Evolutionary conservation across 2,113 vertebrate genomes (phyloP).

Genomic region (Hypomesus transpacificus): DNA sequence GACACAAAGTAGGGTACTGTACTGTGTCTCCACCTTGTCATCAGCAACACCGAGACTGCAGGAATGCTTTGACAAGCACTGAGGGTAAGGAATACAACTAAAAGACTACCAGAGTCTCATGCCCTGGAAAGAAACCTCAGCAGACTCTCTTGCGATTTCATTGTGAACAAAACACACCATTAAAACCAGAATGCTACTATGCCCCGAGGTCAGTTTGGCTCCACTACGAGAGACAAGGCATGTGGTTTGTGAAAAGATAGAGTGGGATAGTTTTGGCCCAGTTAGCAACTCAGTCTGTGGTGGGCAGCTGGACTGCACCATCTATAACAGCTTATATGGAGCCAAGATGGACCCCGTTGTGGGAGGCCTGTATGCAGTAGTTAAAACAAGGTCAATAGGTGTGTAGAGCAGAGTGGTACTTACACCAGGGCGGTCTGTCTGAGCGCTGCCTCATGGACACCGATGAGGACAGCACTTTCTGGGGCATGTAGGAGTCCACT

Average conservation of each 20-base stretch:
- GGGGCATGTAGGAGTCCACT: constrained; percentile 82
- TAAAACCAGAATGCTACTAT: background rate
- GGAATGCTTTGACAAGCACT: no score
- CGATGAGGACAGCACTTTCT: constrained; percentile 82
- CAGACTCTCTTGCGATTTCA: background rate
- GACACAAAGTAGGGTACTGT: constrained; percentile 17
- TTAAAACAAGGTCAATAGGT: background rate
- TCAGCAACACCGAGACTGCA: no score
- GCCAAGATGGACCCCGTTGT: background rate
- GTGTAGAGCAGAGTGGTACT: constrained; percentile 62
- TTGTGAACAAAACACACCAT: background rate
- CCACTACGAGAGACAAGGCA: background rate
- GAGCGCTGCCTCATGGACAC: constrained; percentile 78
- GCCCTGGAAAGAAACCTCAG: background rate
- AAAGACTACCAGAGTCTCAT: no score
- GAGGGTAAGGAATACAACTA: no score
- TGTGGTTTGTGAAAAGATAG: background rate
- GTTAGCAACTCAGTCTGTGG: background rate
- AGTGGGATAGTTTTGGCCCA: background rate
- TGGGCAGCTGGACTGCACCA: background rate
- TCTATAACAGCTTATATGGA: background rate
- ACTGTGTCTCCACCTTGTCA: no score
- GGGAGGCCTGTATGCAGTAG: background rate
- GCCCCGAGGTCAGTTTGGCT: background rate
- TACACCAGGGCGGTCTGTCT: constrained; percentile 94